Evolutionary conservation across 2,113 vertebrate species (phyloP), one percentile per base, ranked within the genome.

Genomic region (Otocyon megalotis): DNA sequence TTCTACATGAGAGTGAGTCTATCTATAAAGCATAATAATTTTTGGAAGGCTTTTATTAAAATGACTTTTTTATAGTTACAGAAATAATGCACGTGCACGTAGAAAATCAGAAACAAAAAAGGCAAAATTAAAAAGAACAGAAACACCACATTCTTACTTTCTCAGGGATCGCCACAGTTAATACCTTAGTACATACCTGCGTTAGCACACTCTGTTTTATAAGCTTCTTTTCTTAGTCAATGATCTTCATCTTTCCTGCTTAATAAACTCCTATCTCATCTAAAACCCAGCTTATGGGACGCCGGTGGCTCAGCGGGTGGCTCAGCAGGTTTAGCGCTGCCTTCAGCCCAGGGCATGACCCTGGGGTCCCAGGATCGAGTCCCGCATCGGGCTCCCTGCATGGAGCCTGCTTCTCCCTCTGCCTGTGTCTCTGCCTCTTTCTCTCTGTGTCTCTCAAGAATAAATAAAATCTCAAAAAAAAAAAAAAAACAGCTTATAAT

Each of bases 151-250:
- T 76, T 69, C 3, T 20, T 1, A 65, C 5, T 65, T 10, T 65
- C 35, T 96, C 50, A 32, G 3, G 32, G 9, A 80, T 88, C 19
- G 37, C 32, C 37, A 43, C 2, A 19, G 7, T 63, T 82, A 93
- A 19, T 90, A 69, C 3, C 54, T 88, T 48, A 10, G 37, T 74
- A n/a, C 35, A 54, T 80, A 80, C 80, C 76, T 60, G 92, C 92
- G 37, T 54, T 54, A 43, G 14, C 69, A 15, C 14, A 69, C 88
- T 22, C 58, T 65, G 43, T 81, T 96, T 89, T 94, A 8, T 94
- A 96, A 96, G 79, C 79, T 85, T 72, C 82, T 91, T 95, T 95
- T 88, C 71, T 85, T 95, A 93, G 88, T 79, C 69, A 88, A 0
- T 56, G 82, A 81, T 81, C 58, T 26, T 86, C 37, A 65, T 43